Evolutionary conservation across 2,888 invertebrate species (phyloP).

Genomic region (Phania funesta): DNA sequence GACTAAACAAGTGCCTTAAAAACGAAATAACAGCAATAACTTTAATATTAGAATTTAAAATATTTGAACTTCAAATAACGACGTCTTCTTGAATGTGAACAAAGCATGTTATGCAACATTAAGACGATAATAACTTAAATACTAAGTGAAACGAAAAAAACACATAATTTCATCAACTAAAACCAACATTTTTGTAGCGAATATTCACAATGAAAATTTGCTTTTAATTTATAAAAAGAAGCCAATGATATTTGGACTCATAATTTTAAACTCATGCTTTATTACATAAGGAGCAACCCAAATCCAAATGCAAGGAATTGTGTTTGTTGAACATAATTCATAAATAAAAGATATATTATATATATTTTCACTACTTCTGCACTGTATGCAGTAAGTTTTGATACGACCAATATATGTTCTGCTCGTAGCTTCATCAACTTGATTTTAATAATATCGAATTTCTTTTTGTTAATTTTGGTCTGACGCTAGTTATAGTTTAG

Average conservation of each 20-base stretch:
- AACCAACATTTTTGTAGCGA: slow-evolving; percentile 13
- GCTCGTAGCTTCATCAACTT: too few relatives aligned
- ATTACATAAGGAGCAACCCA: background rate
- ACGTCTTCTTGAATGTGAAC: slow-evolving; percentile 50
- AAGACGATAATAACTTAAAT: slow-evolving; percentile 54
- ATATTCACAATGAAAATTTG: slow-evolving; percentile 63
- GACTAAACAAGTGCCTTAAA: slow-evolving; percentile 64
- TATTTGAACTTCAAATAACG: slow-evolving; percentile 44
- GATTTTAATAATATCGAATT: slow-evolving; percentile 40
- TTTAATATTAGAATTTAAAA: slow-evolving; percentile 36
- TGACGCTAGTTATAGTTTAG: background rate
- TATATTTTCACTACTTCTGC: too few relatives aligned
- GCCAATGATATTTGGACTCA: slow-evolving; percentile 8
- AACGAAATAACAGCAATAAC: slow-evolving; percentile 19
- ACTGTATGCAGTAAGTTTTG: too few relatives aligned
- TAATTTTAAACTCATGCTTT: background rate
- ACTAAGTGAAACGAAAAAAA: slow-evolving; percentile 2
- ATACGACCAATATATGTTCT: too few relatives aligned
- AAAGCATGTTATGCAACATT: slow-evolving; percentile 8
- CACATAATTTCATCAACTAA: slow-evolving; percentile 14
- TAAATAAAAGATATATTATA: too few relatives aligned
- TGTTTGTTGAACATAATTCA: too few relatives aligned
- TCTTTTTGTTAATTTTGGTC: slow-evolving; percentile 3
- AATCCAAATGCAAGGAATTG: too few relatives aligned
- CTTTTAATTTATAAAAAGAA: slow-evolving; percentile 70